phyloP scores from a whole-genome alignment of 30 jellyfish, hydroid and myxozoan genomes.

The Euphysa ruthae region DNA sequence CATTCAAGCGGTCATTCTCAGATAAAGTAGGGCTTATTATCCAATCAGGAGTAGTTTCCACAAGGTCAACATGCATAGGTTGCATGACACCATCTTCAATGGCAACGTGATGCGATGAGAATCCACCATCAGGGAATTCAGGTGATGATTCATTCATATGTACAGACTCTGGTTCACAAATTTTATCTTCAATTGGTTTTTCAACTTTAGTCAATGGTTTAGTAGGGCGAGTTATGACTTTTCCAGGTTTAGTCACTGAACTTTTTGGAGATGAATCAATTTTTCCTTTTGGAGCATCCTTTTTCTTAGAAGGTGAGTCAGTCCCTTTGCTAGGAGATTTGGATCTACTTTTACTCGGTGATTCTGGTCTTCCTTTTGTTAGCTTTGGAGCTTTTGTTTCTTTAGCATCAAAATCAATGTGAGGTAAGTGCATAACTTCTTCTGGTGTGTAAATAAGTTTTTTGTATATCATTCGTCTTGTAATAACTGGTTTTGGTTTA shows the following conservation, averaged over 20 bases:
- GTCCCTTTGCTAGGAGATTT: not conserved
- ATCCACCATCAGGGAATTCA: not conserved
- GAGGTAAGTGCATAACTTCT: conserved; percentile 30
- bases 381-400: not conserved
- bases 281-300: not conserved
- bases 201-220: not conserved
- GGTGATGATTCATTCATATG: not conserved
- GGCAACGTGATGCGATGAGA: not conserved
- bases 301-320: not conserved
- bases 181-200: conserved; percentile 14
- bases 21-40: conserved; percentile 27
- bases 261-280: conserved; percentile 4
- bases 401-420: conserved; percentile 29
- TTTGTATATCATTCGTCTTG: conserved; percentile 62
- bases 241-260: not conserved
- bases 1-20: conserved; percentile 28
- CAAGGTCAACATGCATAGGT: too few relatives aligned
- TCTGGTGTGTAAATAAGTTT: conserved; percentile 34
- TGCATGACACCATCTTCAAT: conserved; percentile 28
- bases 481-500: conserved; percentile 55
- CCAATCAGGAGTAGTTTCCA: conserved; percentile 36
- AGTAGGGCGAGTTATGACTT: conserved; percentile 6
- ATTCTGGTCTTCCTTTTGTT: not conserved
- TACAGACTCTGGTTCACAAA: conserved; percentile 8
- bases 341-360: not conserved